phyloP scores from a whole-genome alignment of 2,797 vertebrate species.

The Dendrocincla tyrannina region DNA sequence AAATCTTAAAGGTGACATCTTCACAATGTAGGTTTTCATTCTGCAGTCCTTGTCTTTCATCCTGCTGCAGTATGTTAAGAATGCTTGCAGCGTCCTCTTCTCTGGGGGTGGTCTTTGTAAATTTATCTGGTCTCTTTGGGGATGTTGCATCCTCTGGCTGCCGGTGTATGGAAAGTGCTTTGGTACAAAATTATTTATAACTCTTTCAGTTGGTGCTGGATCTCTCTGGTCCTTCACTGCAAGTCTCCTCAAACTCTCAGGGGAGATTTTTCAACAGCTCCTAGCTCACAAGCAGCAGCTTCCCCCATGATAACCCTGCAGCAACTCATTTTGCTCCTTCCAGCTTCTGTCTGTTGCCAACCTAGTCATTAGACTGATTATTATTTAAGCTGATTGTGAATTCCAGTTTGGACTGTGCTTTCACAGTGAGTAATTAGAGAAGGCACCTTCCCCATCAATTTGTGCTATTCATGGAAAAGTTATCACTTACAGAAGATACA shows the following conservation, averaged over 20 bases:
- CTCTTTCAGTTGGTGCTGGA: neutral
- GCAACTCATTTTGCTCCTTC: neutral
- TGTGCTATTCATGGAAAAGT: neutral
- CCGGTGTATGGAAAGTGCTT: neutral
- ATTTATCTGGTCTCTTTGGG: neutral
- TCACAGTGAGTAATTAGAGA: neutral
- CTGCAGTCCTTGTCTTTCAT: neutral
- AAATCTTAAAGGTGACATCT: neutral
- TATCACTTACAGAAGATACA: neutral
- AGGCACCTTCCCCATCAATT: neutral
- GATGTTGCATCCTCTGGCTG: neutral
- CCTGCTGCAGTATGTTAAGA: neutral
- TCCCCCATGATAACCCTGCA: neutral
- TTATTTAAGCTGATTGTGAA: conserved; percentile 14
- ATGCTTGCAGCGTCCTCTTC: neutral
- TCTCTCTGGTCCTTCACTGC: neutral
- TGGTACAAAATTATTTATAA: neutral
- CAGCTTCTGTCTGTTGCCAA: neutral
- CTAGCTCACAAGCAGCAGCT: neutral
- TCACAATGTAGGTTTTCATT: neutral
- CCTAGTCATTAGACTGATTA: neutral
- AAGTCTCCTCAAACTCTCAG: neutral
- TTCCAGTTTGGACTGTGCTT: conserved; percentile 13
- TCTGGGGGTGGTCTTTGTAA: neutral
- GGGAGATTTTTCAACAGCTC: conserved; percentile 2